Evolutionary conservation across 2,113 vertebrate genomes (phyloP).

Genomic region (Naja naja): DNA sequence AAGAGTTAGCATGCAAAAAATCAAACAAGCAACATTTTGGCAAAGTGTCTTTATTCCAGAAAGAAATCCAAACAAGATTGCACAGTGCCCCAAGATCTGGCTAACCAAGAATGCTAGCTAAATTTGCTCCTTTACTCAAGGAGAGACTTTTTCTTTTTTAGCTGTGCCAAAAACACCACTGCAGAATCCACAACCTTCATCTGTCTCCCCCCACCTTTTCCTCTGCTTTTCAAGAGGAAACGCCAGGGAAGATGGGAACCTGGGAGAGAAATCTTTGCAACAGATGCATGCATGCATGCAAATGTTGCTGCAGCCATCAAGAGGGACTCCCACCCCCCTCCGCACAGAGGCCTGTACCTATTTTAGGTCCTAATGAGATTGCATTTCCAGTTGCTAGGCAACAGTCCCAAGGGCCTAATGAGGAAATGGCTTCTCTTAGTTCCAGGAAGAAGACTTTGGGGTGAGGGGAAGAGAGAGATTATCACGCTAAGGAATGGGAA

Average conservation of each 20-base stretch:
- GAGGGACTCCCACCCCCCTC: slow-evolving; percentile 20
- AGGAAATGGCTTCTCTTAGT: slow-evolving; percentile 16
- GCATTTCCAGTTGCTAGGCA: slow-evolving; percentile 45
- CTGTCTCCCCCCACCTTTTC: background rate
- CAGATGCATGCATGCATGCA: background rate
- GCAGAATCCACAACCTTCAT: background rate
- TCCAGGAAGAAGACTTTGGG: background rate
- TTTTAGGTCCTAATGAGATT: slow-evolving; percentile 50
- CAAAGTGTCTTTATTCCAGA: background rate
- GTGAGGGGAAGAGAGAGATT: background rate
- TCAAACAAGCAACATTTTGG: background rate
- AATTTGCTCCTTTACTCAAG: background rate
- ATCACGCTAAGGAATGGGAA: background rate
- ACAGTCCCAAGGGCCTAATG: slow-evolving; percentile 40
- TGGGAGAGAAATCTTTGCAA: slow-evolving; percentile 18
- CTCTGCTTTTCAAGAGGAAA: background rate
- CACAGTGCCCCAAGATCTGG: background rate
- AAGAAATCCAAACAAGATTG: background rate
- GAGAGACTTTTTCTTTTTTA: background rate
- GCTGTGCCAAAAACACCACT: background rate
- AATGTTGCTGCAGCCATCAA: slow-evolving; percentile 1
- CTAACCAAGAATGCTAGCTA: background rate
- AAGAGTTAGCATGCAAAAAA: background rate
- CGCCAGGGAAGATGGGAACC: slow-evolving; percentile 4
- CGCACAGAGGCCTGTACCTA: slow-evolving; percentile 8